A percentile compares a stretch with the other conserved stretches of the same genome.
Conservation (phyloP, 2,888 invertebrate species). For the Plusia festucae region DNA sequence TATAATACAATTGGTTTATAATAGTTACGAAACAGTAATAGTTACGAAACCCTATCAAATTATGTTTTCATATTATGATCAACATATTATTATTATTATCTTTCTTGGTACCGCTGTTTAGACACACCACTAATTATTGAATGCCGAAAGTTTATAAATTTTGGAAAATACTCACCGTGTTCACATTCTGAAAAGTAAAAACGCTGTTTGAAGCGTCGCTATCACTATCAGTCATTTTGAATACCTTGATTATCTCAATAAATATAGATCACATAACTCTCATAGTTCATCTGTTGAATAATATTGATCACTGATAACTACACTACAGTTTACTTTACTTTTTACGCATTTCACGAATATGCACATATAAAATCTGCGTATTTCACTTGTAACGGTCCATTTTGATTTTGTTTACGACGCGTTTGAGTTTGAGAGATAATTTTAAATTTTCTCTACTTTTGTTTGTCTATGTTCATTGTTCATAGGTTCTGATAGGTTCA, state of each 20-base stretch:
- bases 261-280: not conserved
- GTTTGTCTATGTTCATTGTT: not conserved
- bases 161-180: constrained; percentile 67
- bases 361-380: not conserved
- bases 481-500: too few relatives aligned
- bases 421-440: not conserved
- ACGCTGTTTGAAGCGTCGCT: constrained; percentile 67
- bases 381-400: constrained; percentile 22
- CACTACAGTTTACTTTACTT: not conserved
- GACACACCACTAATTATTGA: too few relatives aligned
- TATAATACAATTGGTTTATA: not conserved
- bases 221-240: constrained; percentile 71
- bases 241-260: not conserved
- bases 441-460: not conserved
- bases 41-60: too few relatives aligned
- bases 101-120: too few relatives aligned
- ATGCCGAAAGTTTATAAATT: not conserved
- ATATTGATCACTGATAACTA: not conserved
- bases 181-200: constrained; percentile 68
- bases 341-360: not conserved
- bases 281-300: too few relatives aligned
- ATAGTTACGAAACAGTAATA: not conserved
- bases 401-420: constrained; percentile 13
- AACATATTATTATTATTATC: too few relatives aligned
- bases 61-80: not conserved